Conservation (phyloP, 1,140 invertebrate genomes). For the roundworm (Caenorhabditis elegans) region WBcel235 BX284605.5:19543001-19543500, state of each 20-base stretch:
- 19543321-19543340: background rate
- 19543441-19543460: background rate
- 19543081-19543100: too few relatives aligned
- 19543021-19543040: too few relatives aligned
- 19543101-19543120: too few relatives aligned
- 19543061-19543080: too few relatives aligned
- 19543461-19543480: background rate
- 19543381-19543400: too few relatives aligned
- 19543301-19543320: background rate
- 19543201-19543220: too few relatives aligned
- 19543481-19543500: background rate
- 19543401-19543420: background rate
- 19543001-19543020: too few relatives aligned
- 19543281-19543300: background rate
- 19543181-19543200: background rate
- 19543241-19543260: background rate
- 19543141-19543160: too few relatives aligned
- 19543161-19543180: too few relatives aligned
- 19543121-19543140: too few relatives aligned
- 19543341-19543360: slow-evolving; percentile 36
- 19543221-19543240: background rate
- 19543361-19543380: background rate
- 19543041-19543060: too few relatives aligned
- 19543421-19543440: background rate
- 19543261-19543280: background rate